A percentile compares a stretch with the other conserved stretches of the same genome.
phyloP scores from a whole-genome alignment of 2,888 invertebrate genomes.

The Tachina lurida region DNA sequence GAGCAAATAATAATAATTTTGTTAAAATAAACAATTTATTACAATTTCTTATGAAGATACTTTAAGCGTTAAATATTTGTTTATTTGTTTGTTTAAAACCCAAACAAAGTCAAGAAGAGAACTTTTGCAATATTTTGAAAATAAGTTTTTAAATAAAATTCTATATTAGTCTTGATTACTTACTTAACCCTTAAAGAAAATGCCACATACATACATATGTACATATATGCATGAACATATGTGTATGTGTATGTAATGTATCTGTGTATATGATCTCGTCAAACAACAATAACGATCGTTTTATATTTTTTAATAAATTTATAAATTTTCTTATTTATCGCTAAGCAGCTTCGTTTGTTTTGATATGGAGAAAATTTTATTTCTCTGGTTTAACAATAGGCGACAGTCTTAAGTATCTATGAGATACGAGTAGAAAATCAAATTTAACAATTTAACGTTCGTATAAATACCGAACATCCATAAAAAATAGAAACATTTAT shows the following conservation, averaged over 20 bases:
- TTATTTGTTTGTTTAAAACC: neutral
- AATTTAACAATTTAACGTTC: constrained; percentile 60
- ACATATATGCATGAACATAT: too few relatives aligned
- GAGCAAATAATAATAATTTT: neutral
- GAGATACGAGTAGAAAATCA: constrained; percentile 38
- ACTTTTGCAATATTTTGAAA: constrained; percentile 3
- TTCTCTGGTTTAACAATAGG: constrained; percentile 49
- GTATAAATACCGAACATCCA: constrained; percentile 76
- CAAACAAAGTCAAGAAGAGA: neutral
- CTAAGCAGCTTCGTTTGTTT: constrained; percentile 38
- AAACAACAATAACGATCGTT: constrained; percentile 26
- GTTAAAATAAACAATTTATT: neutral
- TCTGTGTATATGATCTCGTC: neutral
- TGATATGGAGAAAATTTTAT: constrained; percentile 52
- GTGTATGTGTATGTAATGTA: too few relatives aligned
- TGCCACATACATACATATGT: neutral
- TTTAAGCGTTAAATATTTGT: neutral
- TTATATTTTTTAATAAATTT: constrained; percentile 1
- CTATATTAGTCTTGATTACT: constrained; percentile 23
- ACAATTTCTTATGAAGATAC: neutral
- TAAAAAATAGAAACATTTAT: constrained; percentile 75
- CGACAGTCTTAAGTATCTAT: constrained; percentile 40
- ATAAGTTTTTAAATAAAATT: constrained; percentile 17
- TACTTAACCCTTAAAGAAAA: constrained; percentile 29
- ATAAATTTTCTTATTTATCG: constrained; percentile 41